A percentile compares a stretch with the other conserved stretches of the same genome.
These are phyloP conservation scores for Epinephelus coioides DNA, from an alignment of 2,797 vertebrate species.

Conservation along the genomic window DNA sequence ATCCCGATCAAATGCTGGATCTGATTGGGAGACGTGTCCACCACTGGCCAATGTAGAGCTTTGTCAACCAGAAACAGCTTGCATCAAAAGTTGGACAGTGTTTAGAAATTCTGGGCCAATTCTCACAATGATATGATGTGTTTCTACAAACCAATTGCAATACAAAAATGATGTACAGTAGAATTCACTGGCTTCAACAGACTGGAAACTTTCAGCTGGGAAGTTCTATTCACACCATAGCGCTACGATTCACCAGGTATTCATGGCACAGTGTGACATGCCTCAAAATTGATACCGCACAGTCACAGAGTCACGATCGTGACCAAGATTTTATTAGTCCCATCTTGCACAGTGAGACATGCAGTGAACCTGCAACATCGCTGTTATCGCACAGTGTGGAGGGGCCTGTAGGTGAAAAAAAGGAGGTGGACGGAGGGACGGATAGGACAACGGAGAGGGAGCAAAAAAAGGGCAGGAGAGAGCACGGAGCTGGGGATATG, in stretches of 20 bases:
- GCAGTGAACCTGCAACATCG: constrained; percentile 30
- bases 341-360: constrained; percentile 9
- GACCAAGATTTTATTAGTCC: constrained; percentile 37
- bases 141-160: constrained; percentile 5
- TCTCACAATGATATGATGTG: not conserved
- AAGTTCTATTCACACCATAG: not conserved
- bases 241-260: constrained; percentile 8
- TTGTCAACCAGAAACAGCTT: too few relatives aligned
- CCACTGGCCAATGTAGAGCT: too few relatives aligned
- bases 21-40: too few relatives aligned
- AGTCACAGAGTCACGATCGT: constrained; percentile 23
- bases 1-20: too few relatives aligned
- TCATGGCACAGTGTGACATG: constrained; percentile 26
- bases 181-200: constrained; percentile 6
- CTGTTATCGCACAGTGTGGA: constrained; percentile 21
- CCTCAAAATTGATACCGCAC: constrained; percentile 8
- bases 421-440: not conserved
- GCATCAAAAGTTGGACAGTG: not conserved
- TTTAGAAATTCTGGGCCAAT: not conserved
- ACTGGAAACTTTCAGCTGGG: not conserved
- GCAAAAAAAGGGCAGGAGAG: not conserved
- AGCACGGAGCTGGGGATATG: not conserved
- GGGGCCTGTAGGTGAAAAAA: constrained; percentile 14
- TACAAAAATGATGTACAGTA: not conserved
- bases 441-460: not conserved